Evolutionary conservation across 1,140 invertebrate species (phyloP), one percentile per base, ranked within the genome.

Genomic region (Magallana angulata): DNA sequence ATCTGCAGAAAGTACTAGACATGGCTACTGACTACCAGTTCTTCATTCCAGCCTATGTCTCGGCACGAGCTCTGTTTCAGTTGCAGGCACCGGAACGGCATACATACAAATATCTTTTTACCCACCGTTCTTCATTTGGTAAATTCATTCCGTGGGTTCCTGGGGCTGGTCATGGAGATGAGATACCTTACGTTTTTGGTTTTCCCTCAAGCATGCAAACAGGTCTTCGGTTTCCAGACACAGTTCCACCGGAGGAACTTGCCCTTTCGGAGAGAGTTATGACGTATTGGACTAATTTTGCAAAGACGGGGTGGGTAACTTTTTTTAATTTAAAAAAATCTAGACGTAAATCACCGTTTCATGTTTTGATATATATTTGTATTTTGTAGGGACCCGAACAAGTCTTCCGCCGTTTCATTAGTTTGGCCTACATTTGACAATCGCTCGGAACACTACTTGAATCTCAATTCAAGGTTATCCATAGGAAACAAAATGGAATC

Each of bases 201-300:
- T 89, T 91, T 18, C 89, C 87, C 7, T 56, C 81, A 12, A 64
- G 76, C 48, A 64, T 86, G 64, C 14, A 82, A 24, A 48, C 30
- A 48, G 71, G 58, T 4, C 58, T 60, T 58, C 57, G 36, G 24
- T 62, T 85, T 76, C 71, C 68, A 57, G 8, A 62, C 0, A 85
- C 62, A 12, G 71, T 87, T 16, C 64, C 81, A 12, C 7, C 48
- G 94, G 96, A 97, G 24, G 98, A 99, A 95, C 96, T 97, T 80
- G 96, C 97, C 57, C 95, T 99, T 16, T 97, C 98, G 0, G 97
- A 98, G 94, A 97, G 97, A 86, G 97, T 98, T 82, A 99, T 99
- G 96, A 96, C 97, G 48, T 98, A 98, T 93, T 97, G 98, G 95
- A 97, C 97, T 14, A 99, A 99, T 95, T 99, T 99, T 93, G 98